Evolutionary conservation across 1,140 invertebrate species (phyloP).

Genomic region (Formica exsecta): DNA sequence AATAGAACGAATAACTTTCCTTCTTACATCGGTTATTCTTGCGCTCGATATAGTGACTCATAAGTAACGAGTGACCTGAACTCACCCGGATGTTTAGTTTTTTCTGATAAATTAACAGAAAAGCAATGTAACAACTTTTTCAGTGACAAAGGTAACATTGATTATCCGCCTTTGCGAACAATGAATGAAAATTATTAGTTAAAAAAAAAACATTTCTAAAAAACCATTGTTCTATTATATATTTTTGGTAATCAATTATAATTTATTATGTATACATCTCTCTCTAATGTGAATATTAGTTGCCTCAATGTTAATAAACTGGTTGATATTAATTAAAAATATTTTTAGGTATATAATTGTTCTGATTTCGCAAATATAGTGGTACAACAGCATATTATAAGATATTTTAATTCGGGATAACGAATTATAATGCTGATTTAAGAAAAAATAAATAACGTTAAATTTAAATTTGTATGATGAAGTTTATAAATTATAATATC

Average conservation of each 20-base stretch:
- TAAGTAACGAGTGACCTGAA: slow-evolving; percentile 16
- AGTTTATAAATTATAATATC: neutral
- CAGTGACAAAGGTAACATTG: neutral
- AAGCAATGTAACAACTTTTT: neutral
- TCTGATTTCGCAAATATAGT: neutral
- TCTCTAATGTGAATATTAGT: neutral
- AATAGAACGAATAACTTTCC: slow-evolving; percentile 31
- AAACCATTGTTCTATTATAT: neutral
- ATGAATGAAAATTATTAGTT: neutral
- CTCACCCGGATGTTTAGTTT: slow-evolving; percentile 23
- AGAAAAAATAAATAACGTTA: neutral
- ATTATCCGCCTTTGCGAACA: neutral
- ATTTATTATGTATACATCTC: neutral
- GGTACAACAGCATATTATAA: neutral
- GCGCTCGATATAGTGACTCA: slow-evolving; percentile 10
- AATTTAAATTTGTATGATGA: too few relatives aligned
- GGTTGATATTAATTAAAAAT: too few relatives aligned
- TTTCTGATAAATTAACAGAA: slow-evolving; percentile 12
- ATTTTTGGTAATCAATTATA: neutral
- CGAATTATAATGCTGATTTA: neutral
- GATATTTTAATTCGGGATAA: neutral
- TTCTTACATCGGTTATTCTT: slow-evolving; percentile 26
- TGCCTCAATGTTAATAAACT: too few relatives aligned
- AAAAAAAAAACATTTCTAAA: neutral
- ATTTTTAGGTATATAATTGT: neutral